Conservation (phyloP, 2,888 invertebrate genomes). For the Hydroisotoma schaefferi region DNA sequence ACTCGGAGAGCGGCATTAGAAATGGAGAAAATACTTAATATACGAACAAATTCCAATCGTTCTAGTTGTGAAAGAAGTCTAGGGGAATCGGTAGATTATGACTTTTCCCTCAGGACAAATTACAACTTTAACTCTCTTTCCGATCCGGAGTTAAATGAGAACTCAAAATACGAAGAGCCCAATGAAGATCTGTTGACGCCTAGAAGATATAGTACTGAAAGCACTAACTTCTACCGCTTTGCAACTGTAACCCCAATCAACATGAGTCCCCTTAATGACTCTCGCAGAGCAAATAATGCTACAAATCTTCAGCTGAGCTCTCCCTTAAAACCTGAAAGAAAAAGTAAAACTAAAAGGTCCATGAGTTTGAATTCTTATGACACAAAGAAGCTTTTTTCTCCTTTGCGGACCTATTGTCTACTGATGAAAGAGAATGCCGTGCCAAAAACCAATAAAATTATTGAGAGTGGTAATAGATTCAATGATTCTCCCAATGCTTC, state of each 20-base stretch:
- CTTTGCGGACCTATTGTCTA: conserved; percentile 44
- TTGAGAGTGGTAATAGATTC: conserved; percentile 3
- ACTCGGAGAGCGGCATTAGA: background rate
- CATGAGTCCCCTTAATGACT: conserved; percentile 10
- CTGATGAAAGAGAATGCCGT: conserved; percentile 45
- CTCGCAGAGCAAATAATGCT: background rate
- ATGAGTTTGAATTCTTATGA: conserved; percentile 47
- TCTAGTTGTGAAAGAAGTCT: conserved; percentile 48
- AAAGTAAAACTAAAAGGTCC: conserved; percentile 37
- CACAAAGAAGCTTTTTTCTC: conserved; percentile 43
- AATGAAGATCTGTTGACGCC: background rate
- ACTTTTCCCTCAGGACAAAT: conserved; percentile 35
- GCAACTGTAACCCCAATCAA: conserved; percentile 11
- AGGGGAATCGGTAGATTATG: conserved; percentile 46
- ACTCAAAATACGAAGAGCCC: conserved; percentile 19
- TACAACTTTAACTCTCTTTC: conserved; percentile 30
- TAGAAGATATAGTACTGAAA: conserved; percentile 7
- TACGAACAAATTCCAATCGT: conserved; percentile 40
- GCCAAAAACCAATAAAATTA: conserved; percentile 21
- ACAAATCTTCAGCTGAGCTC: conserved; percentile 11
- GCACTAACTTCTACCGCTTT: conserved; percentile 8
- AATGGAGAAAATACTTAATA: conserved; percentile 12
- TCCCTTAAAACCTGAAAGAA: conserved; percentile 44
- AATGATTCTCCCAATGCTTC: background rate
- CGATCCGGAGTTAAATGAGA: conserved; percentile 39